phyloP scores from a whole-genome alignment of 2,113 vertebrate species.

The Labeo catla region DNA sequence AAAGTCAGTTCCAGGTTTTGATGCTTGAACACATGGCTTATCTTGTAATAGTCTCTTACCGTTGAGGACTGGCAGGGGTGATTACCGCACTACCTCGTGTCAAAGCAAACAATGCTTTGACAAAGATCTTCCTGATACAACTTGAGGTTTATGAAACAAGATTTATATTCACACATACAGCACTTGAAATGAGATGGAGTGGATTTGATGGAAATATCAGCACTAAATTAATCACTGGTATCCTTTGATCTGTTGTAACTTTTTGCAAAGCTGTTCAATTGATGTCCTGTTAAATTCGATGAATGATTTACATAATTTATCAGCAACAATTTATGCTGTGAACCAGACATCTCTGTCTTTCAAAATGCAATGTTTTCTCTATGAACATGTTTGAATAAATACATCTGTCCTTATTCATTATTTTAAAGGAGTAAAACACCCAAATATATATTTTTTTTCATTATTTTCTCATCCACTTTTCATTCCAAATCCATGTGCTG shows the following conservation, averaged over 20 bases:
- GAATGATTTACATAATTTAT: background rate
- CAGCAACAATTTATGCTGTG: background rate
- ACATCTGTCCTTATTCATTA: background rate
- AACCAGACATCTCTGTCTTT: background rate
- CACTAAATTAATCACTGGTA: background rate
- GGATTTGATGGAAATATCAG: constrained; percentile 18
- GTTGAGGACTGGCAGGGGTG: constrained; percentile 9
- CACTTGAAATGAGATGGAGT: background rate
- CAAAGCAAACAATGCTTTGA: constrained; percentile 36
- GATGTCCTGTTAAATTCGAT: background rate
- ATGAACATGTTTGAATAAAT: background rate
- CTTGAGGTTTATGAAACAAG: background rate
- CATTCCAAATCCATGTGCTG: background rate
- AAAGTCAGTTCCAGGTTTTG: constrained; percentile 37
- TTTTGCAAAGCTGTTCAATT: background rate
- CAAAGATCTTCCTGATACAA: constrained; percentile 33
- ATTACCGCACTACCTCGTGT: constrained; percentile 19
- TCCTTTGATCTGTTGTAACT: background rate
- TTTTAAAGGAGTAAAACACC: background rate
- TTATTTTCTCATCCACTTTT: background rate
- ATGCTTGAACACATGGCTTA: constrained; percentile 44
- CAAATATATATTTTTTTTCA: background rate
- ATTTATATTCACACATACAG: background rate
- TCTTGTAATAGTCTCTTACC: constrained; percentile 30
- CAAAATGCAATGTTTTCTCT: background rate